Evolutionary conservation across 2,113 vertebrate species (phyloP).

Genomic region (Ctenodactylus gundi): DNA sequence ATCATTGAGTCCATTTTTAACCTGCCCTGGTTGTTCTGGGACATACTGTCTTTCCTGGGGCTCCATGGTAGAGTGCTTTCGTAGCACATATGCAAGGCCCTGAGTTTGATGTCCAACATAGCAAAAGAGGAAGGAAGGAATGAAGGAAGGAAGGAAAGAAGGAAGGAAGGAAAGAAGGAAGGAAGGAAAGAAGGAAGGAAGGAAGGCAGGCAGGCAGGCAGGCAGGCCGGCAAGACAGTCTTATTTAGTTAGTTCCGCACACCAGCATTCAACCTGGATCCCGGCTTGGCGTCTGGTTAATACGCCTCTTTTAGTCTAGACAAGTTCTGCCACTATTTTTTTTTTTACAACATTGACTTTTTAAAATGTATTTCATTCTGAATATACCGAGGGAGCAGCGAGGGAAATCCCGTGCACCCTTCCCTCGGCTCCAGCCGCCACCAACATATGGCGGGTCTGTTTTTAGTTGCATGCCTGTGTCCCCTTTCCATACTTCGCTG

Average conservation of each 20-base stretch:
- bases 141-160: neutral
- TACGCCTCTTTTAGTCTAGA: neutral
- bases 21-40: neutral
- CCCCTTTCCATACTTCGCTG: constrained; percentile 3
- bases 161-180: neutral
- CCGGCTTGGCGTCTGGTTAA: neutral
- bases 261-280: neutral
- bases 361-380: constrained; percentile 43
- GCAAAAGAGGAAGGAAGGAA: neutral
- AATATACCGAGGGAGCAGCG: constrained; percentile 39
- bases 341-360: neutral
- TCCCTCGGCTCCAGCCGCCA: constrained; percentile 17
- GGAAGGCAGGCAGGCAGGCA: no score
- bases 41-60: neutral
- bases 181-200: neutral
- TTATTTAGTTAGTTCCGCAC: neutral
- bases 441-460: constrained; percentile 58
- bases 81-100: neutral
- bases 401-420: constrained; percentile 9
- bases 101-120: neutral
- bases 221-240: no score
- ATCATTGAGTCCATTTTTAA: neutral
- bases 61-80: neutral
- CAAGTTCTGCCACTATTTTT: neutral
- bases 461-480: constrained; percentile 32